These are phyloP conservation scores for Diaprepes abbreviatus DNA, from an alignment of 2,888 invertebrate genomes.

Conservation along the genomic window DNA sequence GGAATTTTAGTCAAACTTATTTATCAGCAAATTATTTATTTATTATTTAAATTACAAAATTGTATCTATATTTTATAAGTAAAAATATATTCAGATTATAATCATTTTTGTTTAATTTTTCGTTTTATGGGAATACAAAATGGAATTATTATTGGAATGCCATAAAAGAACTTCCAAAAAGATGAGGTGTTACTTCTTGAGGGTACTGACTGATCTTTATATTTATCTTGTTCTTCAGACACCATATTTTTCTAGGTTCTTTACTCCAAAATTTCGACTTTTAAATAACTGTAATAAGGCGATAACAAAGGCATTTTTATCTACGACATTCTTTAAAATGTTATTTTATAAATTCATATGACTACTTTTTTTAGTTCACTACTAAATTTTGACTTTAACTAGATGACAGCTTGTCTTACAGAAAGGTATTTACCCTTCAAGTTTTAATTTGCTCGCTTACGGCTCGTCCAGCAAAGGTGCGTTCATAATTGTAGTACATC, in stretches of 20 bases:
- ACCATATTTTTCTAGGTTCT: constrained; percentile 2
- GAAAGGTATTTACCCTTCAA: no score
- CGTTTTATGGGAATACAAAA: constrained; percentile 51
- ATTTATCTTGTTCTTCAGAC: neutral
- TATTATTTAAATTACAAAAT: constrained; percentile 39
- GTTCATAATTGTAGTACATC: no score
- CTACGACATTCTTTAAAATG: no score
- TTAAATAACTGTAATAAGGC: no score
- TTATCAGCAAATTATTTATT: constrained; percentile 43
- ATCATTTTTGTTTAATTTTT: constrained; percentile 37
- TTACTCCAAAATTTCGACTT: no score
- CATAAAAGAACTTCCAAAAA: constrained; percentile 48
- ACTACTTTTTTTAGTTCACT: neutral
- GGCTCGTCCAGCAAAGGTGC: no score
- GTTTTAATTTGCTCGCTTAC: no score
- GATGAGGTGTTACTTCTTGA: neutral
- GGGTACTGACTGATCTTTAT: neutral
- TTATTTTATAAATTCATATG: no score
- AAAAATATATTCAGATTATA: neutral
- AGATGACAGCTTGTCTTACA: neutral
- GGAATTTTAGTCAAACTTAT: constrained; percentile 47
- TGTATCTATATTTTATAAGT: constrained; percentile 48
- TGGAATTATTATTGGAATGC: constrained; percentile 53
- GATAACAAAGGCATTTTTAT: no score
- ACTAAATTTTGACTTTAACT: neutral